These are phyloP conservation scores for Euura saliciscinereae DNA, from an alignment of 1,140 invertebrate genomes.

Conservation along the genomic window DNA sequence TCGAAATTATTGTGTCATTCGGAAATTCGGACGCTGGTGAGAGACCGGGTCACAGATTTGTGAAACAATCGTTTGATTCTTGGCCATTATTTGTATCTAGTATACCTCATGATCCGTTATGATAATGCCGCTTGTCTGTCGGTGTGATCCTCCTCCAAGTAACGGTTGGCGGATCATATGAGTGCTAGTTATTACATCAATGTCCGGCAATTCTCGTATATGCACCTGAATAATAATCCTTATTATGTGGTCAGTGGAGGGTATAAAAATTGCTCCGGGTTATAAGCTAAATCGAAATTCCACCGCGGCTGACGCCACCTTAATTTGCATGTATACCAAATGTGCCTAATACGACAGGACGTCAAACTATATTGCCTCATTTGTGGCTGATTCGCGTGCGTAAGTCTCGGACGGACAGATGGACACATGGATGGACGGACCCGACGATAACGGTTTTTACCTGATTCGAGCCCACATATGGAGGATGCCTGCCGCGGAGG, in stretches of 20 bases:
- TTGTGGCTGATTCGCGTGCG: not conserved
- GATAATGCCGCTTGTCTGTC: conserved; percentile 4
- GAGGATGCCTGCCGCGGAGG: not conserved
- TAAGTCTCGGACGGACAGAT: not conserved
- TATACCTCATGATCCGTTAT: not conserved
- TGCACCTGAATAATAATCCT: not conserved
- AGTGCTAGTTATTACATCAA: conserved; percentile 7
- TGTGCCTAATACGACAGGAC: not conserved
- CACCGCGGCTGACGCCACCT: not conserved
- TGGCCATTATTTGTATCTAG: not conserved
- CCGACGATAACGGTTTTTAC: not conserved
- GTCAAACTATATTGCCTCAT: not conserved
- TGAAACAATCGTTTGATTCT: not conserved
- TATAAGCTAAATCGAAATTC: not conserved
- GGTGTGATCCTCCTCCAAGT: not conserved
- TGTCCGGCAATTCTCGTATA: not conserved
- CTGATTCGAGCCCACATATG: not conserved
- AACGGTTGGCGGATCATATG: not conserved
- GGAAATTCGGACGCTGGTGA: not conserved
- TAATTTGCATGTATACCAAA: not conserved
- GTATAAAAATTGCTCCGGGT: not conserved
- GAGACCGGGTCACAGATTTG: not conserved
- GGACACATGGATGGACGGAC: not conserved
- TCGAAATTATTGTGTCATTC: not conserved
- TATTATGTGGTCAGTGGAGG: not conserved